Evolutionary conservation across 2,888 invertebrate species (phyloP).

Genomic region (Neoitamus cyanurus): DNA sequence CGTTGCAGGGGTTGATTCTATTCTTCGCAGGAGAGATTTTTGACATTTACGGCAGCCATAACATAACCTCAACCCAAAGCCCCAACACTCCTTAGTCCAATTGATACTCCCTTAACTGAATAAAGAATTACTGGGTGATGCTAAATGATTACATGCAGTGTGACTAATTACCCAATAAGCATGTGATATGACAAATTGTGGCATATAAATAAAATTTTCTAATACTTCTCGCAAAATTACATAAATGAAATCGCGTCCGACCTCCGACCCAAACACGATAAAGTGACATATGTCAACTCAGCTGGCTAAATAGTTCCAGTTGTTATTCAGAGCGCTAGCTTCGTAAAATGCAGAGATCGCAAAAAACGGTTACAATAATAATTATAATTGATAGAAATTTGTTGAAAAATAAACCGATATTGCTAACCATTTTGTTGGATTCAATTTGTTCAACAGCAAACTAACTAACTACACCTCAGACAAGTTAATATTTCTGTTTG

Average conservation of each 20-base stretch:
- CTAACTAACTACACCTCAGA: no score
- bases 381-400: no score
- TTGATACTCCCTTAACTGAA: neutral
- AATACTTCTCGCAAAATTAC: conserved; percentile 8
- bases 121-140: neutral
- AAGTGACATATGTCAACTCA: neutral
- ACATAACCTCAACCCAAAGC: neutral
- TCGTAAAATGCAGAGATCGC: no score
- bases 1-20: conserved; percentile 43
- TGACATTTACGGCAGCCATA: conserved; percentile 31
- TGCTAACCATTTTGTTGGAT: no score
- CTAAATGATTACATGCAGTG: neutral
- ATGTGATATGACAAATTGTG: neutral
- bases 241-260: conserved; percentile 37
- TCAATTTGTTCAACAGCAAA: no score
- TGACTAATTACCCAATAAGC: neutral
- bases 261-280: conserved; percentile 10
- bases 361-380: no score
- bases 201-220: conserved; percentile 5
- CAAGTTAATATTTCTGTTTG: no score
- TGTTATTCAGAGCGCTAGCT: neutral
- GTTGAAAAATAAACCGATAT: no score
- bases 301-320: neutral
- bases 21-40: conserved; percentile 41
- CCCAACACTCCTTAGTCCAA: neutral